phyloP scores from a whole-genome alignment of 2,113 vertebrate species.

The Ptilonorhynchus violaceus region DNA sequence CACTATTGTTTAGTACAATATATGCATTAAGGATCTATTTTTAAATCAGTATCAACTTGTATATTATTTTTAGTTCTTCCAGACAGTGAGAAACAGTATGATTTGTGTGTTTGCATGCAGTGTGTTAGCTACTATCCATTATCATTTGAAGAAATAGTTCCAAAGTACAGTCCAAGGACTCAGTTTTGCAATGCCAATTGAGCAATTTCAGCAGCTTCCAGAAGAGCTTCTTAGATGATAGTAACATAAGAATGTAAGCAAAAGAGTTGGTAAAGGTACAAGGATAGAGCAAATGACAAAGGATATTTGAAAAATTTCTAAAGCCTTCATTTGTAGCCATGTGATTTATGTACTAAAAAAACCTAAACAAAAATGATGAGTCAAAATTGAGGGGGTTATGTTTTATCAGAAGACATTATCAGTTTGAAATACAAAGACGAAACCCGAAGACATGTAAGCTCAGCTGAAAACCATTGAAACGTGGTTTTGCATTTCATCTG shows the following conservation, averaged over 20 bases:
- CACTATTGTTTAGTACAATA: background rate
- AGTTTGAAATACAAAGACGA: background rate
- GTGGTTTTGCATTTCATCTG: background rate
- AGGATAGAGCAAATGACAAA: background rate
- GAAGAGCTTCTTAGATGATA: background rate
- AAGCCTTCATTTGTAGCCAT: background rate
- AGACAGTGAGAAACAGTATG: background rate
- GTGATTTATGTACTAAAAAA: background rate
- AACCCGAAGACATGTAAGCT: background rate
- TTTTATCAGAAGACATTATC: background rate
- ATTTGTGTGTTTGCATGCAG: background rate
- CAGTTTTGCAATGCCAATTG: background rate
- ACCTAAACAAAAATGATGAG: background rate
- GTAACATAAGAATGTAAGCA: background rate
- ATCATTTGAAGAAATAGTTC: background rate
- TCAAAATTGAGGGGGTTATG: background rate
- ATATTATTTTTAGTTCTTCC: background rate
- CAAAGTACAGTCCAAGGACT: background rate
- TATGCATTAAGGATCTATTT: background rate
- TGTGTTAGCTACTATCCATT: background rate
- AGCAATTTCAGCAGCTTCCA: background rate
- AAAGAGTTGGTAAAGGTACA: background rate
- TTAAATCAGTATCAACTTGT: background rate
- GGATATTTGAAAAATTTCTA: background rate
- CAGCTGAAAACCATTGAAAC: background rate